phyloP scores from a whole-genome alignment of 1,140 invertebrate genomes.

The Melipona quadrifasciata region DNA sequence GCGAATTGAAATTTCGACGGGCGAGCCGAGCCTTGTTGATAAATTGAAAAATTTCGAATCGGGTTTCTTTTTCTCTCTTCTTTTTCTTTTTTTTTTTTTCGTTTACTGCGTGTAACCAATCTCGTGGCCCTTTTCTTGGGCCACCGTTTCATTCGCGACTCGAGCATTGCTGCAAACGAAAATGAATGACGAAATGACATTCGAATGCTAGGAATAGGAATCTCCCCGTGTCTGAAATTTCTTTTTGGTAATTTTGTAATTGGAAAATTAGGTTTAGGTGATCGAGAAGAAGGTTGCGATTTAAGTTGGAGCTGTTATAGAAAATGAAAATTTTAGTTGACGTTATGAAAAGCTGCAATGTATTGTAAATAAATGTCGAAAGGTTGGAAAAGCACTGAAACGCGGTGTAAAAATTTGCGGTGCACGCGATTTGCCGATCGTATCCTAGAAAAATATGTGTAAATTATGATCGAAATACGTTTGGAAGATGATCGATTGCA shows the following conservation, averaged over 20 bases:
- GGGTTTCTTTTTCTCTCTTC: neutral
- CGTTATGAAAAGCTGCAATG: too few relatives aligned
- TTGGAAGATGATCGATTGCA: neutral
- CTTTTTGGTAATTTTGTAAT: neutral
- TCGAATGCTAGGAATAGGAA: neutral
- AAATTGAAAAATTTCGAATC: slow-evolving; percentile 21
- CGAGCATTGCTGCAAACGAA: too few relatives aligned
- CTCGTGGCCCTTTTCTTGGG: too few relatives aligned
- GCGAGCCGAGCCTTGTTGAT: neutral
- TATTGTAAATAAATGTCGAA: neutral
- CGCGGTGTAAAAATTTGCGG: neutral
- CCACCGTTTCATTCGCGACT: neutral
- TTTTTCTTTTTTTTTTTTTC: neutral
- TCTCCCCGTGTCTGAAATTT: neutral
- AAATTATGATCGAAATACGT: slow-evolving; percentile 14
- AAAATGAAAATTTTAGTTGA: too few relatives aligned
- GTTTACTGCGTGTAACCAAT: neutral
- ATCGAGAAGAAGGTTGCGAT: neutral
- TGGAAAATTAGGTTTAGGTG: neutral
- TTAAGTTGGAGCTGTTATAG: neutral
- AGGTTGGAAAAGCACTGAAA: neutral
- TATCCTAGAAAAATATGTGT: neutral
- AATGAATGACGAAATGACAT: too few relatives aligned
- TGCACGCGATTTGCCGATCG: neutral
- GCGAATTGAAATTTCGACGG: slow-evolving; percentile 25